Conservation (phyloP, 2,888 invertebrate species). For the Clitarchus hookeri region DNA sequence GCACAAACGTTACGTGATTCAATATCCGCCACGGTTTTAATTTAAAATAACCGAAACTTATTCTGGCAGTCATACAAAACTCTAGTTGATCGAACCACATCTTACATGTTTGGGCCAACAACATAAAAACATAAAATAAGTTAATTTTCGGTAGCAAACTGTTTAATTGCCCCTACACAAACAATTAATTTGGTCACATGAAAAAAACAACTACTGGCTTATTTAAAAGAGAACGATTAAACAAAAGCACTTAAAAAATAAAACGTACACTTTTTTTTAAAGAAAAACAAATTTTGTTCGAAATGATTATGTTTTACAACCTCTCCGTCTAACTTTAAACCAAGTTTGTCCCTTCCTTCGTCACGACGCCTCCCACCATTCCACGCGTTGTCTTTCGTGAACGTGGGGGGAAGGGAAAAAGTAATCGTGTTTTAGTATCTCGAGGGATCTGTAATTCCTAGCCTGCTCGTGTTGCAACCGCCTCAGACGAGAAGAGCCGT, state of each 20-base stretch:
- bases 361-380: background rate
- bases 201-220: no score
- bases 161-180: no score
- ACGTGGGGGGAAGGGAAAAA: background rate
- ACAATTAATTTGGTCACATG: no score
- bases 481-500: background rate
- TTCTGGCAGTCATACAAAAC: no score
- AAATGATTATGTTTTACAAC: background rate
- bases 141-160: no score
- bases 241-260: background rate
- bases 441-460: background rate
- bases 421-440: background rate
- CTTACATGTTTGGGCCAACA: no score
- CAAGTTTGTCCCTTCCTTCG: background rate
- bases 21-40: no score
- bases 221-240: background rate
- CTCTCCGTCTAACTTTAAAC: background rate
- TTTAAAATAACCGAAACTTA: no score
- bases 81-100: no score
- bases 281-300: background rate
- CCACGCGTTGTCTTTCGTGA: background rate
- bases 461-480: background rate
- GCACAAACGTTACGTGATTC: no score
- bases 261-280: background rate
- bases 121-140: no score